Evolutionary conservation across 2,888 invertebrate species (phyloP).

Genomic region (Callyntrura sp.): DNA sequence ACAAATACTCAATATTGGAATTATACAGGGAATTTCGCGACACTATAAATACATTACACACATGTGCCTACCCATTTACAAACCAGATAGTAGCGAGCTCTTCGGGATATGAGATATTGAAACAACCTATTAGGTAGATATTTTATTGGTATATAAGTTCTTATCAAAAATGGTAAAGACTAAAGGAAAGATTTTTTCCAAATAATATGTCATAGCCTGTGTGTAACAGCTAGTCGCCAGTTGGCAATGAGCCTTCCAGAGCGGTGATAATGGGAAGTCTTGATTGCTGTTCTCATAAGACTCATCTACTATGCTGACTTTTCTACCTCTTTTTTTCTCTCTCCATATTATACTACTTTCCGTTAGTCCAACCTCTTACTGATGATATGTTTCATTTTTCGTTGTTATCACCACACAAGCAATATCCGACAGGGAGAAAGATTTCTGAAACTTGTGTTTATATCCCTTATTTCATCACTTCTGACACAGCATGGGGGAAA

Average conservation of each 20-base stretch:
- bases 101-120: neutral
- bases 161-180: no score
- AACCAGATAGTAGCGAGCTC: neutral
- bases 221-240: neutral
- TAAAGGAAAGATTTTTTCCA: neutral
- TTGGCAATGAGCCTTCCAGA: neutral
- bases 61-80: neutral
- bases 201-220: neutral
- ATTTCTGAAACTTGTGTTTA: neutral
- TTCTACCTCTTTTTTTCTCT: neutral
- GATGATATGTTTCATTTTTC: no score
- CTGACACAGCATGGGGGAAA: no score
- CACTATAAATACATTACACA: constrained; percentile 1
- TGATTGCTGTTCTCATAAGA: constrained; percentile 19
- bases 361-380: neutral
- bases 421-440: constrained; percentile 15
- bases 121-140: neutral
- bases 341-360: neutral
- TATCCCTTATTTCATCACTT: neutral
- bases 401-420: neutral
- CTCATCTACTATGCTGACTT: constrained; percentile 22
- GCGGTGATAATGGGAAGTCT: neutral
- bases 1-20: neutral
- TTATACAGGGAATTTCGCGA: no score
- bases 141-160: no score